Evolutionary conservation across 2,888 invertebrate genomes (phyloP).

Genomic region (Encarsia formosa): DNA sequence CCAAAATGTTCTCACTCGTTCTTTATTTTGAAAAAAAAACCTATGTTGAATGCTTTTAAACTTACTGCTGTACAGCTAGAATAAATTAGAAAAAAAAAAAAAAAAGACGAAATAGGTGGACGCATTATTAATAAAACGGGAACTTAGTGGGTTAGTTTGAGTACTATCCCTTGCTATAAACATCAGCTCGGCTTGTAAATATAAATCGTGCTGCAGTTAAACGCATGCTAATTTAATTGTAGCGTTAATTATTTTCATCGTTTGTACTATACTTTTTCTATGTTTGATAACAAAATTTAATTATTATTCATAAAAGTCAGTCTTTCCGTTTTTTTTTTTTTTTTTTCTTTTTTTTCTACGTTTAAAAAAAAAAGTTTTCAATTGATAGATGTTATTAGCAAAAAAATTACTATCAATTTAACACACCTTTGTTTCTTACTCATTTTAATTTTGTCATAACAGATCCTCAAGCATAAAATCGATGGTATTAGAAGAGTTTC

Average conservation of each 20-base stretch:
- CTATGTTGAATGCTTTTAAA: not conserved
- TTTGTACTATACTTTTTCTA: too few relatives aligned
- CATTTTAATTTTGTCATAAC: constrained; percentile 42
- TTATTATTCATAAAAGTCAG: constrained; percentile 16
- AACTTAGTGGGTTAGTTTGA: constrained; percentile 8
- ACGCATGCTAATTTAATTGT: constrained; percentile 21
- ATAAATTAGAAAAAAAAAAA: not conserved
- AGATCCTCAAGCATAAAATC: constrained; percentile 92
- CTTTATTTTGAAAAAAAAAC: not conserved
- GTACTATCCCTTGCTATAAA: constrained; percentile 13
- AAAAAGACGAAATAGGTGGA: not conserved
- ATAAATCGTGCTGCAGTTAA: constrained; percentile 17
- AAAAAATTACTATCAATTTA: constrained; percentile 17
- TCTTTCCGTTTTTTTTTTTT: constrained; percentile 22
- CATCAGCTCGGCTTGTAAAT: constrained; percentile 18
- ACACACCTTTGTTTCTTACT: not conserved
- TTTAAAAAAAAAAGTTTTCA: constrained; percentile 9
- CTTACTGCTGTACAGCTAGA: too few relatives aligned
- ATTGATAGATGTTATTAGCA: constrained; percentile 22
- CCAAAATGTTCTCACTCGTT: too few relatives aligned
- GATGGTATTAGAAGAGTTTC: constrained; percentile 94
- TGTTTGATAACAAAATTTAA: not conserved
- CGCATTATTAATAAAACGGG: not conserved
- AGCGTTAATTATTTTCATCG: constrained; percentile 5
- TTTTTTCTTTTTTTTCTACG: too few relatives aligned